Evolutionary conservation across 1,140 invertebrate genomes (phyloP), one percentile per base, ranked within the genome.

Genomic region (Anthonomus grandis): DNA sequence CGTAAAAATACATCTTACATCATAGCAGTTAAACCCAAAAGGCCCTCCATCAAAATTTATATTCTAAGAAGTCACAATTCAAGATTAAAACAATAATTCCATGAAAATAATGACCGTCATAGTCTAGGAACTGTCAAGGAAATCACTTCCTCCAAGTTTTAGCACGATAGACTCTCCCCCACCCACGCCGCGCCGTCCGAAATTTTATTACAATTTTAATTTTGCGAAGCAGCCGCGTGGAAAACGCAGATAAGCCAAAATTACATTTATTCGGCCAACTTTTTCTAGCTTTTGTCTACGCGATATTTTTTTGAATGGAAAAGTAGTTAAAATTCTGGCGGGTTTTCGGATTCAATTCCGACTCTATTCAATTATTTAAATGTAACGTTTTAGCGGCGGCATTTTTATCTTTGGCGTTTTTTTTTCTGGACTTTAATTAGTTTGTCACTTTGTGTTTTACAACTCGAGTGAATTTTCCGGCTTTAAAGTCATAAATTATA

Each of bases 201-300:
- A 22, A 38, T 50, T 50, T 39, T 64, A 64, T 66, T 66, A 59
- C 63, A 61, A 61, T 65, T 65, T 65, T 59, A 65, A 65, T 65
- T 64, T 62, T 54, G 53, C 4, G 41, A 59, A 27, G 58, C 64
- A 55, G 13, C 57, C 61, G 55, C 31, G 47, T 64, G 64, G 58
- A 64, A 65, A 57, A 36, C 50, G 27, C 49, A 46, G 64, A 65
- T 65, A 64, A 65, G 46, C 49, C 42, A 51, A 60, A 57, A 53
- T 57, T 42, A 37, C 53, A 49, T 50, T 3, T 38, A 18, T 37
- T 19, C n/a, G 12, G 12, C 24, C 18, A 50, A 13, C 39, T 50
- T 50, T 50, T 39, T 18, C 18, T 38, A 19, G n/a, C 10, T 17
- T 31, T 50, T 21, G 17, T 45, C 42, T 10, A 45, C 15, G 48